A percentile compares a stretch with the other conserved stretches of the same genome.
phyloP scores from a whole-genome alignment of 2,888 invertebrate genomes.

The Sicus ferrugineus region DNA sequence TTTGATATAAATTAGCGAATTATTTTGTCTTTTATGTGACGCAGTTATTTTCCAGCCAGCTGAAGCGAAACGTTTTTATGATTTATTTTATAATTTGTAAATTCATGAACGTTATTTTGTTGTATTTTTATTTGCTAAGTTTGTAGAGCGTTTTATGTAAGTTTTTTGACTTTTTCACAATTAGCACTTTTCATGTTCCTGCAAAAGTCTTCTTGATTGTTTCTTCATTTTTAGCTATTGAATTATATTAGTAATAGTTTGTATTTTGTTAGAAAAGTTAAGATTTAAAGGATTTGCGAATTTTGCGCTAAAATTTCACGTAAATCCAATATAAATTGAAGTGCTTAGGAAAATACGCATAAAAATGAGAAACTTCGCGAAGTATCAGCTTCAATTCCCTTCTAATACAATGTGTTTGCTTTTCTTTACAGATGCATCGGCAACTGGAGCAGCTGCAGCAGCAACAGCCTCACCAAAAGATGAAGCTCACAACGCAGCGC shows the following conservation, averaged over 20 bases:
- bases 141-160: no score
- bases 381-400: slow-evolving; percentile 18
- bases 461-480: neutral
- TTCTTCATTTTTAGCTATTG: slow-evolving; percentile 31
- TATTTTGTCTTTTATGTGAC: no score
- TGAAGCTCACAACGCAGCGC: slow-evolving; percentile 34
- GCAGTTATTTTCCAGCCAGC: no score
- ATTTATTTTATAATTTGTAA: no score
- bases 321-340: neutral
- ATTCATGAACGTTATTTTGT: no score
- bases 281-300: neutral
- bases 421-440: slow-evolving; percentile 35
- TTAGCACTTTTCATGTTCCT: no score
- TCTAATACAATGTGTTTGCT: slow-evolving; percentile 32
- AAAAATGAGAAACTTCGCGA: slow-evolving; percentile 3
- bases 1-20: no score
- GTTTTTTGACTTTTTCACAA: no score
- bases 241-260: slow-evolving; percentile 28
- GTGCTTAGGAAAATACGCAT: neutral
- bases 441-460: neutral
- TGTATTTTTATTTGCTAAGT: no score
- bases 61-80: no score
- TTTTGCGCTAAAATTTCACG: no score
- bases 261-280: neutral
- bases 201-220: no score